A percentile compares a stretch with the other conserved stretches of the same genome.
Conservation (phyloP, 2,113 vertebrate genomes). For the Cyprinus carpio region DNA sequence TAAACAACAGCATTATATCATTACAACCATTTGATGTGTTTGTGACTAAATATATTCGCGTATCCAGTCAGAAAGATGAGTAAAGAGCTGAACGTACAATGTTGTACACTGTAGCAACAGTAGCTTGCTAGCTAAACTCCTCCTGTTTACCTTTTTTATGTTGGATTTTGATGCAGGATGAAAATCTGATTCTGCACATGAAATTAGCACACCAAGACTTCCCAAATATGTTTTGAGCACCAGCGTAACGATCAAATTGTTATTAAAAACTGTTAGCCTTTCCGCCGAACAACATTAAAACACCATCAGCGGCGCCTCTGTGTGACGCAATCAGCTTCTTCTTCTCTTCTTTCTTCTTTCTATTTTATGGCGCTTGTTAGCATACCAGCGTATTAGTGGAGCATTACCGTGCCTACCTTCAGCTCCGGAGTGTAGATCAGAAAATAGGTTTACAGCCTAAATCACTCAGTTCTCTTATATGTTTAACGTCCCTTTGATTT, state of each 20-base stretch:
- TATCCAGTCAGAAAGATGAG: background rate
- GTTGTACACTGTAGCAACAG: background rate
- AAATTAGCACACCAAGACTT: conserved; percentile 98
- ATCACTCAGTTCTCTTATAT: too few relatives aligned
- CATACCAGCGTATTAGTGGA: too few relatives aligned
- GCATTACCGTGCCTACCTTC: too few relatives aligned
- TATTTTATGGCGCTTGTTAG: too few relatives aligned
- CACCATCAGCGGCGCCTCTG: background rate
- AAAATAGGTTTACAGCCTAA: too few relatives aligned
- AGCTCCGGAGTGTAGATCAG: too few relatives aligned
- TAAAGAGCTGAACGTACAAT: conserved; percentile 3
- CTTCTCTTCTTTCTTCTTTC: too few relatives aligned
- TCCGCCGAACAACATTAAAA: background rate
- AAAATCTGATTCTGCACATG: conserved; percentile 98
- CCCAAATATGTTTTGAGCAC: conserved; percentile 82
- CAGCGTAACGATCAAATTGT: background rate
- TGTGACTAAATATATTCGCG: background rate
- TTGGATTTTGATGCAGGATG: conserved; percentile 97
- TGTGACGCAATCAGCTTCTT: background rate
- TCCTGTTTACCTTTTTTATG: conserved; percentile 88
- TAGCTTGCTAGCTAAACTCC: background rate
- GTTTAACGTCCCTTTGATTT: too few relatives aligned
- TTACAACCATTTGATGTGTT: background rate
- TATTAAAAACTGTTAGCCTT: background rate
- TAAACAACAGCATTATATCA: background rate